Evolutionary conservation across 2,888 invertebrate species (phyloP), one percentile per base, ranked within the genome.

Genomic region (Carcina quercana): DNA sequence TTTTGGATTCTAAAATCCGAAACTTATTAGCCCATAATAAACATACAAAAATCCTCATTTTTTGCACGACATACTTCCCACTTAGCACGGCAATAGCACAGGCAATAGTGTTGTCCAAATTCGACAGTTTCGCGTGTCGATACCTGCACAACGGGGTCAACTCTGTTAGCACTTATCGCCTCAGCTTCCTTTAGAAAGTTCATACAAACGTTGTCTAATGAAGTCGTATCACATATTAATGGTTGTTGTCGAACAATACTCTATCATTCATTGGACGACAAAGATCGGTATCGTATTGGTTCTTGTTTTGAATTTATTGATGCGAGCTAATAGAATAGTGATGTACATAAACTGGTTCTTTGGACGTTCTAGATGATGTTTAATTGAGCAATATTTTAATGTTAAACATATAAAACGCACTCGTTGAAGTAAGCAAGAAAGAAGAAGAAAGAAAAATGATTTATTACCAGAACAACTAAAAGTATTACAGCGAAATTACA

Each of bases 151-250:
- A 69, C 43, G 62, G 51, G 75, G 75, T 68, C 71, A 61, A 50
- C 47, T 42, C 41, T 71, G 66, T 80, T 78, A 76, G 66, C 74
- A 65, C 65, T 57, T 59, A 59, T 60, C 53, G 59, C 25, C 25
- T 49, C 44, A 3, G 24, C 62, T 71, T 71, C 67, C 66, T 64
- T 58, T 65, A 74, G 78, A 80, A 79, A 80, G 74, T 57, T 65
- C 54, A 45, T 38, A 50, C 59, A 70, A 74, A 69, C 38, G 44
- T 45, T 37, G 51, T n/a, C 60, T 69, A 68, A 73, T 72, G 61
- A 68, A 73, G 59, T 53, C 54, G 61, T 71, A 50, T 43, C 17
- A 53, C 51, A 53, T 11, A 59, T 63, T 59, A 61, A 58, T 59
- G 51, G 53, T 53, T 48, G 40, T 35, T 39, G 39, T 39, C 45